A percentile compares a stretch with the other conserved stretches of the same genome.
These are phyloP conservation scores for Pristiophorus japonicus DNA, from an alignment of 2,113 vertebrate genomes.

Conservation along the genomic window DNA sequence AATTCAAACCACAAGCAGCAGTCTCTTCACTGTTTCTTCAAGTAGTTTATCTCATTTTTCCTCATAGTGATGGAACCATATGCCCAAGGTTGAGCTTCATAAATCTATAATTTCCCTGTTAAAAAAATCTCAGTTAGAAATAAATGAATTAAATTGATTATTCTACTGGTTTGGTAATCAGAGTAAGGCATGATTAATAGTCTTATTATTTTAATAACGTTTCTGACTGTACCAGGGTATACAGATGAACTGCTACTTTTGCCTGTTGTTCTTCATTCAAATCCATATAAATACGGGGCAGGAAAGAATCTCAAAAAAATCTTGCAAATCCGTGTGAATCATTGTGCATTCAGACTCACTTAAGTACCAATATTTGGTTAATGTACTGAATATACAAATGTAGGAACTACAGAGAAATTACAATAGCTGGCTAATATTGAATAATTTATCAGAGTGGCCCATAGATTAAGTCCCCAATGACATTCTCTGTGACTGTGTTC, in stretches of 20 bases:
- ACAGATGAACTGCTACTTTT: background rate
- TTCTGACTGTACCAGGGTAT: background rate
- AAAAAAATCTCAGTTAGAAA: background rate
- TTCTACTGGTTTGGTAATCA: background rate
- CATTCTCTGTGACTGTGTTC: background rate
- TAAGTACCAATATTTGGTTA: background rate
- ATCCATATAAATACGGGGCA: background rate
- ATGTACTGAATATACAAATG: background rate
- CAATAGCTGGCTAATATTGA: background rate
- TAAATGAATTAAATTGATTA: conserved; percentile 30
- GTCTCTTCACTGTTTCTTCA: background rate
- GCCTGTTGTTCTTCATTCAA: background rate
- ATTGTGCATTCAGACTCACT: background rate
- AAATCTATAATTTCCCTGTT: conserved; percentile 18
- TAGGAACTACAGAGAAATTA: background rate
- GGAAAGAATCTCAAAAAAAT: background rate
- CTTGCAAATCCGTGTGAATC: background rate
- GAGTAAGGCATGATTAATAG: background rate
- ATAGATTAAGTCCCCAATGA: background rate
- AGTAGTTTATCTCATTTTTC: background rate
- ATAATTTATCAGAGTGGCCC: background rate
- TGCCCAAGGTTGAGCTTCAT: background rate
- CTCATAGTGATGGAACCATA: background rate
- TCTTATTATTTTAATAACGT: background rate
- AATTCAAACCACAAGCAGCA: background rate